A percentile compares a stretch with the other conserved stretches of the same genome.
These are phyloP conservation scores for Drosophila kikkawai DNA, from an alignment of 1,140 invertebrate genomes.

Conservation along the genomic window DNA sequence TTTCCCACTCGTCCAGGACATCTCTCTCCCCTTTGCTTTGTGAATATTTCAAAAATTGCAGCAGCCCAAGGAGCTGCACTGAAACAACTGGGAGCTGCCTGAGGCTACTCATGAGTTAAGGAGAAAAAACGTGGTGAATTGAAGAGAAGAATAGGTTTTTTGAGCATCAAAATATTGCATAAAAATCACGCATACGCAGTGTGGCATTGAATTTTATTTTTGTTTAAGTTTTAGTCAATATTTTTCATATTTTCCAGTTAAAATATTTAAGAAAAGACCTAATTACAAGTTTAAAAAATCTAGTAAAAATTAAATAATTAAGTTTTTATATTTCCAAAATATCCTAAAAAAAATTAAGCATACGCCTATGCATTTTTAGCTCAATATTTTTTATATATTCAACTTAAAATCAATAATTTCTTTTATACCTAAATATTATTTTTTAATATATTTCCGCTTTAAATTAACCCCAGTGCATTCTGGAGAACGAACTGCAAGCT, in stretches of 20 bases:
- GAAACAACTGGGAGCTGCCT: neutral
- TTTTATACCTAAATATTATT: neutral
- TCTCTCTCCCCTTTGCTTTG: conserved; percentile 39
- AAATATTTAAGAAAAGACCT: too few relatives aligned
- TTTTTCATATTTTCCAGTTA: too few relatives aligned
- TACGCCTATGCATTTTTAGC: neutral
- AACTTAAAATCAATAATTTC: neutral
- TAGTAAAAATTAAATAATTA: too few relatives aligned
- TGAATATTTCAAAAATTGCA: conserved; percentile 45
- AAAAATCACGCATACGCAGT: neutral
- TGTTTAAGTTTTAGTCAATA: neutral
- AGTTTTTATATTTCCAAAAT: too few relatives aligned
- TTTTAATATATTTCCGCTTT: neutral
- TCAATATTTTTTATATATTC: neutral
- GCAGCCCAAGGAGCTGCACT: conserved; percentile 10
- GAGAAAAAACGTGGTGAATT: neutral
- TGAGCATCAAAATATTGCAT: too few relatives aligned
- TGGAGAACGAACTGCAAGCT: conserved; percentile 2
- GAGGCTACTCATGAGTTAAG: neutral
- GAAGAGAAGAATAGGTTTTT: neutral
- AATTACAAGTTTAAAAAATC: too few relatives aligned
- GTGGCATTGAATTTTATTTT: neutral
- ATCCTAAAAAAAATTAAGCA: neutral
- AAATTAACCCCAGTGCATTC: conserved; percentile 3
- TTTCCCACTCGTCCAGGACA: conserved; percentile 36